A percentile compares a stretch with the other conserved stretches of the same genome.
phyloP scores from a whole-genome alignment of 2,113 vertebrate genomes.

The Equus przewalskii region DNA sequence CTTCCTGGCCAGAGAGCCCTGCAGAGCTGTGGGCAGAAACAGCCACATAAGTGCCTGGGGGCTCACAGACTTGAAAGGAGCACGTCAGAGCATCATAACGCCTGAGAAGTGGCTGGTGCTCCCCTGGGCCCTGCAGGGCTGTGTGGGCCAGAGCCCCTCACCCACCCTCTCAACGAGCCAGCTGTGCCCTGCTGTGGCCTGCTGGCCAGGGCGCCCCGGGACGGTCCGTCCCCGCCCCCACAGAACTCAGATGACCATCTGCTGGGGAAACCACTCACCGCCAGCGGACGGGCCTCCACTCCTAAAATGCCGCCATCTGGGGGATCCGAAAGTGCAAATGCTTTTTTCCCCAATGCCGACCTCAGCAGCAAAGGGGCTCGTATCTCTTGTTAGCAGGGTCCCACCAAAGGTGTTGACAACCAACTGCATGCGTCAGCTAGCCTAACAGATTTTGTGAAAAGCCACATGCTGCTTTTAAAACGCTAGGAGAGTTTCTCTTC shows the following conservation, averaged over 20 bases:
- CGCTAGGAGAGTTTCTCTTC: background rate
- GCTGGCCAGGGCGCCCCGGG: no score
- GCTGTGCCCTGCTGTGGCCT: background rate
- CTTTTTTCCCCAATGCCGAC: background rate
- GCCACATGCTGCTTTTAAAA: background rate
- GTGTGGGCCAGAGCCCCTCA: background rate
- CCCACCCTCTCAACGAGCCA: background rate
- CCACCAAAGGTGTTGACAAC: background rate
- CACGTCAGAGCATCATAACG: background rate
- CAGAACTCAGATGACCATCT: background rate
- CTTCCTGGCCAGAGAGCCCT: background rate
- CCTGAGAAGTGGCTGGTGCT: background rate
- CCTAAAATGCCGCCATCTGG: background rate
- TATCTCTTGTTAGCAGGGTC: background rate
- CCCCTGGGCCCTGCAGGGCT: background rate
- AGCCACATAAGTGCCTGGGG: fast-evolving
- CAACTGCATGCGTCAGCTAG: fast-evolving
- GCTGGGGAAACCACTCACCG: background rate
- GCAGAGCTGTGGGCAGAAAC: background rate
- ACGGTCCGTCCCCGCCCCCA: background rate
- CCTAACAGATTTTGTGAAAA: background rate
- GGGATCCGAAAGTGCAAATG: no score
- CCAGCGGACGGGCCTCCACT: background rate
- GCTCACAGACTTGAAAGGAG: background rate
- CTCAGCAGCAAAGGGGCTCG: background rate